A percentile compares a stretch with the other conserved stretches of the same genome.
Evolutionary conservation across 2,888 invertebrate genomes (phyloP).

Genomic region (Resseliella maxima): DNA sequence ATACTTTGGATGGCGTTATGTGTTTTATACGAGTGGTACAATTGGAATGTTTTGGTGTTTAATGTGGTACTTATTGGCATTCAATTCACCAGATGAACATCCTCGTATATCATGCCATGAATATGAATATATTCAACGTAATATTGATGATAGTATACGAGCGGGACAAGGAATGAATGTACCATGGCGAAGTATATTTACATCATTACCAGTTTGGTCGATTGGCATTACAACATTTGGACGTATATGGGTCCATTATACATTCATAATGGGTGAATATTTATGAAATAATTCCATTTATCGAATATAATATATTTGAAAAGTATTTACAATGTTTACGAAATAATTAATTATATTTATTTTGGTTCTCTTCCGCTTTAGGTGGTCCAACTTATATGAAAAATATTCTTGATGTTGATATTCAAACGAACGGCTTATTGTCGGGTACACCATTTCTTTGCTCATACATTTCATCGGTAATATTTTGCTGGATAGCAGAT

Average conservation of each 20-base stretch:
- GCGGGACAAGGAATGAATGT: conserved; percentile 69
- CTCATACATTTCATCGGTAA: conserved; percentile 76
- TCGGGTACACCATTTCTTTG: conserved; percentile 77
- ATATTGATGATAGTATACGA: conserved; percentile 70
- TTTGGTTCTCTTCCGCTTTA: too few species aligned
- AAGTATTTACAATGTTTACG: too few species aligned
- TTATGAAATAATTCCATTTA: too few species aligned
- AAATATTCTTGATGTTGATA: conserved; percentile 75
- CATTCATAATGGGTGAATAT: conserved; percentile 78
- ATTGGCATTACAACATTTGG: conserved; percentile 80
- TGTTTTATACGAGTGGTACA: conserved; percentile 78
- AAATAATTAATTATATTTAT: too few species aligned
- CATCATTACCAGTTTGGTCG: conserved; percentile 76
- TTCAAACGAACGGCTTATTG: conserved; percentile 76
- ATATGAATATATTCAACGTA: conserved; percentile 74
- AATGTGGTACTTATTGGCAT: conserved; percentile 77
- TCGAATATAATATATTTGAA: too few species aligned
- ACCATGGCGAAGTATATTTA: conserved; percentile 75
- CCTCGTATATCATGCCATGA: conserved; percentile 76
- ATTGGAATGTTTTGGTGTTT: conserved; percentile 75
- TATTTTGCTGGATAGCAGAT: conserved; percentile 78
- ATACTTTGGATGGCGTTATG: conserved; percentile 75
- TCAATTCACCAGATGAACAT: conserved; percentile 75
- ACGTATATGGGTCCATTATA: conserved; percentile 80
- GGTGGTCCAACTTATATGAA: conserved; percentile 79